Evolutionary conservation across 2,888 invertebrate genomes (phyloP), one percentile per base, ranked within the genome.

Genomic region (Hirtodrosophila alboralis): DNA sequence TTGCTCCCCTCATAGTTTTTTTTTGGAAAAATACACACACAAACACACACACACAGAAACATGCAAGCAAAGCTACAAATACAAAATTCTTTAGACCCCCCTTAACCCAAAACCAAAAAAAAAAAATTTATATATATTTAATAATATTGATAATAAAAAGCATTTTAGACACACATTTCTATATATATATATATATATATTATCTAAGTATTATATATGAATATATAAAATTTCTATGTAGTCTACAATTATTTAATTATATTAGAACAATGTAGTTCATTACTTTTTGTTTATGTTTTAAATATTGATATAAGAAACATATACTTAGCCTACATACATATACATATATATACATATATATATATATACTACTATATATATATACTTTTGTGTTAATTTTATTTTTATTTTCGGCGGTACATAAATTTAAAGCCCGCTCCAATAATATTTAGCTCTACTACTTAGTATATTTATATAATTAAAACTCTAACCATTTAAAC

Each of bases 1-100:
- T 68, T 71, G 52, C 52, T 65, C 67, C 66, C 65, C 47, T 68
- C 72, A 68, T n/a, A n/a, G n/a, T n/a, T n/a, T n/a, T 69, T 71
- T 65, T 64, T 27, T 33, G 33, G 30, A 68, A 27, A 30, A 61
- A 56, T 13, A 60, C 34, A 73, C 57, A 72, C 34, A 71, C 9
- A 70, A 53, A 63, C 40, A 63, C 28, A 44, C 36, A 47, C 40
- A 56, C 49, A 60, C 44, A 62, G 37, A 65, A 49, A 74, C 44
- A 61, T 49, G 63, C 71, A 84, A 74, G 63, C 78, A 63, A n/a
- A 70, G 43, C 58, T 58, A 73, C 61, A 67, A n/a, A n/a, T 73
- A 49, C 36, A 51, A 66, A 67, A 61, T 53, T 60, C 43, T 66
- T 47, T 31, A 66, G 60, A 51, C 66, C 65, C 34, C 47, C 28